A percentile compares a stretch with the other conserved stretches of the same genome.
These are phyloP conservation scores for Lophotis ruficrista DNA, from an alignment of 2,113 vertebrate species.

Conservation along the genomic window DNA sequence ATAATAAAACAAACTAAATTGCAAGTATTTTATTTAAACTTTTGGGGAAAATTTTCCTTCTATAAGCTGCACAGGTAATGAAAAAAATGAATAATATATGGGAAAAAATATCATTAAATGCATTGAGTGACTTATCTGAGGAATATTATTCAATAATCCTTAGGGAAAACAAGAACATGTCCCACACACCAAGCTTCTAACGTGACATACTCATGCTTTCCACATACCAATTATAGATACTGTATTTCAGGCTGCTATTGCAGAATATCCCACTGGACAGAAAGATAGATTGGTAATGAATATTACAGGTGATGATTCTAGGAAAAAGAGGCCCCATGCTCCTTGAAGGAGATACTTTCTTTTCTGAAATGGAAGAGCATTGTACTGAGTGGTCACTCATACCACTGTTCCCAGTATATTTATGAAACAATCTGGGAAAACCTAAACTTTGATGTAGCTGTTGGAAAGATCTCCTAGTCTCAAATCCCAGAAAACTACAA, in stretches of 20 bases:
- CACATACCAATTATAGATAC: neutral
- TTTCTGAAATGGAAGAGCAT: neutral
- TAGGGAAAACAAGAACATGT: neutral
- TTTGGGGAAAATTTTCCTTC: neutral
- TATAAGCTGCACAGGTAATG: neutral
- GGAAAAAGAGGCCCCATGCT: neutral
- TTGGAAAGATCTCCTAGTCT: neutral
- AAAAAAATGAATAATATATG: slow-evolving; percentile 44
- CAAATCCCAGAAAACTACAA: neutral
- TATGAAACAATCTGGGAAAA: neutral
- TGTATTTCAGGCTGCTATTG: neutral
- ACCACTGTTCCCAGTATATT: neutral
- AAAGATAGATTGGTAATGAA: neutral
- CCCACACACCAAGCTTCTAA: neutral
- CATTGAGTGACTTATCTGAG: neutral
- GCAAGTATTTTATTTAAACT: slow-evolving; percentile 28
- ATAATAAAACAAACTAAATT: neutral
- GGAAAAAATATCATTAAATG: neutral
- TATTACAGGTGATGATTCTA: neutral
- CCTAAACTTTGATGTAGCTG: neutral
- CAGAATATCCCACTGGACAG: neutral
- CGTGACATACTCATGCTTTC: neutral
- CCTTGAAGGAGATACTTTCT: neutral
- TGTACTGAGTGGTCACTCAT: neutral
- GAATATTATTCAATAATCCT: neutral